A percentile compares a stretch with the other conserved stretches of the same genome.
Conservation (phyloP, 2,888 invertebrate species). For the Epirrhoe tristata region DNA sequence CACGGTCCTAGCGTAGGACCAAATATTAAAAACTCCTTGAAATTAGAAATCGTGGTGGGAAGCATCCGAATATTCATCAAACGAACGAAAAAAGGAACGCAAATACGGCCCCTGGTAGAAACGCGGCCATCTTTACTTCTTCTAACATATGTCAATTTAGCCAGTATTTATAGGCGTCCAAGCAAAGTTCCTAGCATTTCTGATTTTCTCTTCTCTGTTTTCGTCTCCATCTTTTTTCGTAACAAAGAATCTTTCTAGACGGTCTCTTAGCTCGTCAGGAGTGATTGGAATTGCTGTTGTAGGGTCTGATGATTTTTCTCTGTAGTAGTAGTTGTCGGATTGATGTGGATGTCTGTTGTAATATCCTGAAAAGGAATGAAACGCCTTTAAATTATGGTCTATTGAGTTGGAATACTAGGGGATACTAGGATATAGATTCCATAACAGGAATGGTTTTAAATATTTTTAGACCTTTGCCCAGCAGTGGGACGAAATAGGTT, state of each 20-base stretch:
- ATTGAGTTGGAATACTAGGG: too few relatives aligned
- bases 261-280: constrained; percentile 81
- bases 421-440: too few relatives aligned
- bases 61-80: too few relatives aligned
- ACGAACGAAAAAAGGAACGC: too few relatives aligned
- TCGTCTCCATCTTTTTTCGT: constrained; percentile 70
- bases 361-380: constrained; percentile 60
- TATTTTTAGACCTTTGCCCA: too few relatives aligned
- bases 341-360: constrained; percentile 68
- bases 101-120: too few relatives aligned
- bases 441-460: too few relatives aligned
- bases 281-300: constrained; percentile 76
- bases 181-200: constrained; percentile 74
- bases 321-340: constrained; percentile 63
- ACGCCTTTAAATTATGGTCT: background rate
- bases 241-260: constrained; percentile 80
- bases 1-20: too few relatives aligned
- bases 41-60: too few relatives aligned
- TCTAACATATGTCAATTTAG: constrained; percentile 32
- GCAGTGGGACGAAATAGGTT: too few relatives aligned
- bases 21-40: too few relatives aligned
- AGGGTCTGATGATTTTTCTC: constrained; percentile 67
- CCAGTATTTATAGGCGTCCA: constrained; percentile 77
- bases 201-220: constrained; percentile 63
- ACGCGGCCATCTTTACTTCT: too few relatives aligned